Percentiles rank a stretch among this genome's conserved stretches.
These are phyloP conservation scores for Paracentrotus lividus DNA, from an alignment of 53 echinoderm and acorn worm genomes.

Conservation along the genomic window DNA sequence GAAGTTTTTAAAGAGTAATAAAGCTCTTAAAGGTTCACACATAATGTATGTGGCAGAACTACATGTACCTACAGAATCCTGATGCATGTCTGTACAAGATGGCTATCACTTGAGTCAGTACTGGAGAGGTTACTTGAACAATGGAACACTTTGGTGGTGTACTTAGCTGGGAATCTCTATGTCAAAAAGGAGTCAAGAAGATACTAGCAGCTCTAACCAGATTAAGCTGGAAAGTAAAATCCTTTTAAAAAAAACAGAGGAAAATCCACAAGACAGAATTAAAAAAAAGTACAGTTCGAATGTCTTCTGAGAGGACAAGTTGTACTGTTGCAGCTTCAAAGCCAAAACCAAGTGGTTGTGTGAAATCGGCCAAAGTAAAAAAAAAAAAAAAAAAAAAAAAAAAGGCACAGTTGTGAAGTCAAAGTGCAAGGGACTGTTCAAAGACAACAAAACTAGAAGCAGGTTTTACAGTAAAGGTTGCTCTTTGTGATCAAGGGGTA, in stretches of 20 bases:
- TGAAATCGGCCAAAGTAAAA: neutral
- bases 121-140: constrained; percentile 77
- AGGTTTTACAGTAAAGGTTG: too few relatives aligned
- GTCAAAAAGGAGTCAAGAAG: constrained; percentile 26
- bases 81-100: constrained; percentile 68
- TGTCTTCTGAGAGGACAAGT: constrained; percentile 35
- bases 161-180: constrained; percentile 67
- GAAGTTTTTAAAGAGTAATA: constrained; percentile 69
- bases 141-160: constrained; percentile 70
- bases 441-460: too few relatives aligned
- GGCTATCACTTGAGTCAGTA: constrained; percentile 70
- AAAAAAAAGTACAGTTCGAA: neutral
- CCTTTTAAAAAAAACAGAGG: constrained; percentile 14
- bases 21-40: constrained; percentile 61
- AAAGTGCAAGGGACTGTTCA: neutral
- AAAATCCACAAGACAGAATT: constrained; percentile 31
- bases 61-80: neutral
- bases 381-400: too few relatives aligned
- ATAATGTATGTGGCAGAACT: constrained; percentile 49
- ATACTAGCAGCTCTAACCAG: constrained; percentile 8
- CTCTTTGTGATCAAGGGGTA: too few relatives aligned
- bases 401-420: too few relatives aligned
- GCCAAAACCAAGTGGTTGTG: neutral
- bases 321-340: constrained; percentile 29
- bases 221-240: constrained; percentile 50